A percentile compares a stretch with the other conserved stretches of the same genome.
These are phyloP conservation scores for Rhombomys opimus DNA, from an alignment of 2,113 vertebrate genomes.

Conservation along the genomic window DNA sequence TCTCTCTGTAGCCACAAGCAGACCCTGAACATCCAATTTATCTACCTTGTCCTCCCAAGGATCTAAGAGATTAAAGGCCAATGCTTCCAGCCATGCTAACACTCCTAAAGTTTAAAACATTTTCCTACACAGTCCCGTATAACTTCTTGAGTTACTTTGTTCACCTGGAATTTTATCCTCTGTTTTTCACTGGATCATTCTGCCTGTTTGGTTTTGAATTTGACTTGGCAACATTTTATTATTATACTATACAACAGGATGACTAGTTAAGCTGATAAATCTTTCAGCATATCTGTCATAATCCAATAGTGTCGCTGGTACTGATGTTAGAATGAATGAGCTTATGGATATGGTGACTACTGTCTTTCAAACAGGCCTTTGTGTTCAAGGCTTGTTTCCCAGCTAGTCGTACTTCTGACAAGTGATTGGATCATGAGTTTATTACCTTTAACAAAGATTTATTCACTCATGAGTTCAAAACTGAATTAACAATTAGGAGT, in stretches of 20 bases:
- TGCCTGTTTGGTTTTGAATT: not conserved
- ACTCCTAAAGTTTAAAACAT: conserved; percentile 13
- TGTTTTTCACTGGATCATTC: not conserved
- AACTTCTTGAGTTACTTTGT: not conserved
- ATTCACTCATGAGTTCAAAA: not conserved
- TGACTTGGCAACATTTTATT: not conserved
- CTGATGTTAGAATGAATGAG: not conserved
- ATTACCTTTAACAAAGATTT: not conserved
- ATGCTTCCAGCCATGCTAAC: not conserved
- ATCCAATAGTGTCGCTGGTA: not conserved
- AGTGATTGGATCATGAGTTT: not conserved
- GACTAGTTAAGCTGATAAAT: not conserved
- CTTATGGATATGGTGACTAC: not conserved
- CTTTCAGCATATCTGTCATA: not conserved
- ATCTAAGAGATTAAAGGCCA: not conserved
- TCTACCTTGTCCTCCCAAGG: not conserved
- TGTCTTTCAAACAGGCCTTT: not conserved
- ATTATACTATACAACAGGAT: not conserved
- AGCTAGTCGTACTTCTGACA: not conserved
- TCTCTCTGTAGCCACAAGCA: not conserved
- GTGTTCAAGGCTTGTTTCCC: not conserved
- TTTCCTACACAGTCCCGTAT: not conserved
- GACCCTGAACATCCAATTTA: not conserved
- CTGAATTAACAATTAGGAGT: not conserved
- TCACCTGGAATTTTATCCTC: not conserved